Evolutionary conservation across 2,888 invertebrate genomes (phyloP).

Genomic region (Argyresthia albistria): DNA sequence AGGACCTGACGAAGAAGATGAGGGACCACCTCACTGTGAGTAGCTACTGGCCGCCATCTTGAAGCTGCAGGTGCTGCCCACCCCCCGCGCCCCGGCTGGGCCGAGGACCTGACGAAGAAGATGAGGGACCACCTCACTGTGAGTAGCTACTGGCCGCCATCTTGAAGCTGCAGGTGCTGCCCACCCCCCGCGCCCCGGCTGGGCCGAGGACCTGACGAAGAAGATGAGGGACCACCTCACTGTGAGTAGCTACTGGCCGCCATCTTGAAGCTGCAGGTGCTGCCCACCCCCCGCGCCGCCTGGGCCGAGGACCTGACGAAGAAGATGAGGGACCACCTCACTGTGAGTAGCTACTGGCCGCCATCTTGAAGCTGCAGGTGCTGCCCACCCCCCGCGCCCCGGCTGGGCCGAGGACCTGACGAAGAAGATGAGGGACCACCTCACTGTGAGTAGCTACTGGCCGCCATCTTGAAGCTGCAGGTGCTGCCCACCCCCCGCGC

Average conservation of each 20-base stretch:
- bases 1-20: conserved; percentile 68
- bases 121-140: conserved; percentile 76
- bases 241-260: conserved; percentile 74
- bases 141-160: conserved; percentile 71
- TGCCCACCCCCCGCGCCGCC: conserved; percentile 75
- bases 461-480: conserved; percentile 77
- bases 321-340: conserved; percentile 71
- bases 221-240: conserved; percentile 73
- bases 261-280: conserved; percentile 74
- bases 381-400: conserved; percentile 76
- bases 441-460: conserved; percentile 70
- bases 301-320: conserved; percentile 76
- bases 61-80: conserved; percentile 77
- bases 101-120: conserved; percentile 68
- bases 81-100: conserved; percentile 77
- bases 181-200: conserved; percentile 73
- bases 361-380: conserved; percentile 76
- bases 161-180: conserved; percentile 76
- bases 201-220: conserved; percentile 75
- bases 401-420: conserved; percentile 77
- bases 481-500: conserved; percentile 77
- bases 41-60: conserved; percentile 73
- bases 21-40: conserved; percentile 73
- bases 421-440: conserved; percentile 67
- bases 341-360: conserved; percentile 71